Percentiles rank a stretch among this genome's conserved stretches.
phyloP scores from a whole-genome alignment of 64 coral and sea anemone species.

The Montipora capricornis region DNA sequence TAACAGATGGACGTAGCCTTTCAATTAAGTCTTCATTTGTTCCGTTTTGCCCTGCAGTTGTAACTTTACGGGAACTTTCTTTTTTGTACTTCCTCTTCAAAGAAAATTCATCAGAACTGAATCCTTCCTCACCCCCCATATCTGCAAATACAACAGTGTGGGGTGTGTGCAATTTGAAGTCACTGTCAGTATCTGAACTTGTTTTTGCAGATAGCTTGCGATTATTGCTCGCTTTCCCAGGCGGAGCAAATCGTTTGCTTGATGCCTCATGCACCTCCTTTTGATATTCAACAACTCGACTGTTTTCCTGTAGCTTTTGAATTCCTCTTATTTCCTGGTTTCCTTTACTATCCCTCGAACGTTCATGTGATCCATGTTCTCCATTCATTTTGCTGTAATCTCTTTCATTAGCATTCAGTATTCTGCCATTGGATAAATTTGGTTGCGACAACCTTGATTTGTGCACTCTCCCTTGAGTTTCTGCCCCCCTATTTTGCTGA shows the following conservation, averaged over 20 bases:
- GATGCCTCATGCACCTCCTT: background rate
- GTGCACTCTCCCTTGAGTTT: background rate
- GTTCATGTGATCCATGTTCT: background rate
- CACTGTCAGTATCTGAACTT: conserved; percentile 29
- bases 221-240: background rate
- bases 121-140: conserved; percentile 17
- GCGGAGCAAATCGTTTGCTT: background rate
- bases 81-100: conserved; percentile 87
- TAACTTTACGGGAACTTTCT: background rate
- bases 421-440: background rate
- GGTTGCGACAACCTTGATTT: background rate
- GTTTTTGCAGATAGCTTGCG: background rate
- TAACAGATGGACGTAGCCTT: background rate
- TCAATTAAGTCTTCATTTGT: background rate
- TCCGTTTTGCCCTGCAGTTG: conserved; percentile 13
- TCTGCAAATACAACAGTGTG: conserved; percentile 14
- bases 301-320: background rate
- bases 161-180: background rate
- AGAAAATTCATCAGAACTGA: conserved; percentile 54
- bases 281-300: conserved; percentile 6
- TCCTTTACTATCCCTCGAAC: background rate
- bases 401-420: background rate
- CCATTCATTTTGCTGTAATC: conserved; percentile 30
- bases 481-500: conserved; percentile 12
- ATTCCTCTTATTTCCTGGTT: background rate